Conservation (phyloP, 1,140 invertebrate species). For the Trichonephila clavata region DNA sequence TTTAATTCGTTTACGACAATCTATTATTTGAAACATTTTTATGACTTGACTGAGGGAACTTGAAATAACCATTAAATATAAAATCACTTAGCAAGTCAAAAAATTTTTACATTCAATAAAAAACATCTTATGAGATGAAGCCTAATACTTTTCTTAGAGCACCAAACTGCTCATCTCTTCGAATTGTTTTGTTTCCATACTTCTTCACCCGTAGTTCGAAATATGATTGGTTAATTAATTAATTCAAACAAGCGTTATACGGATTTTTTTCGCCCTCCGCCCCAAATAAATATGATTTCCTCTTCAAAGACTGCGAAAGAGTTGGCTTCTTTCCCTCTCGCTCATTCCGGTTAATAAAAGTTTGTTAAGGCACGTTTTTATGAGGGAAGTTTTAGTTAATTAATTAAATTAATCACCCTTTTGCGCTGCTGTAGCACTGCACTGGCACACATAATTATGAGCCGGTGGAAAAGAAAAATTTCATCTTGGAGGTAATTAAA, state of each 20-base stretch:
- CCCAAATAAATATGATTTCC: slow-evolving; percentile 34
- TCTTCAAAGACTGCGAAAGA: not conserved
- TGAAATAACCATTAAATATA: no score
- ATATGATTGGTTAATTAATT: slow-evolving; percentile 20
- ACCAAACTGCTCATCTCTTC: no score
- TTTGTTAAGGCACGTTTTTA: slow-evolving; percentile 8
- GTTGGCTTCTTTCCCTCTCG: not conserved
- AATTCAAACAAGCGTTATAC: slow-evolving; percentile 12
- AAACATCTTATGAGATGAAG: no score
- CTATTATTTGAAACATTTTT: no score
- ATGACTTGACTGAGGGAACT: no score
- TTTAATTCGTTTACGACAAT: no score
- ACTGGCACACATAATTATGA: not conserved
- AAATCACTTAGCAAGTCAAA: no score
- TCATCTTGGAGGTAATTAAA: slow-evolving; percentile 5
- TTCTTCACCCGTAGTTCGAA: not conserved
- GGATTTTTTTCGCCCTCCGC: not conserved
- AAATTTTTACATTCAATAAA: no score
- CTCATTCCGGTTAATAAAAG: not conserved
- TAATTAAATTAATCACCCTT: slow-evolving; percentile 42
- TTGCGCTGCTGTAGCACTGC: not conserved
- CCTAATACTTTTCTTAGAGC: no score
- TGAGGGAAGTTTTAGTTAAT: slow-evolving; percentile 41
- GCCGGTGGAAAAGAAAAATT: not conserved
- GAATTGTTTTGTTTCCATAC: no score